Evolutionary conservation across 2,113 vertebrate species (phyloP).

Genomic region (Pionites leucogaster): DNA sequence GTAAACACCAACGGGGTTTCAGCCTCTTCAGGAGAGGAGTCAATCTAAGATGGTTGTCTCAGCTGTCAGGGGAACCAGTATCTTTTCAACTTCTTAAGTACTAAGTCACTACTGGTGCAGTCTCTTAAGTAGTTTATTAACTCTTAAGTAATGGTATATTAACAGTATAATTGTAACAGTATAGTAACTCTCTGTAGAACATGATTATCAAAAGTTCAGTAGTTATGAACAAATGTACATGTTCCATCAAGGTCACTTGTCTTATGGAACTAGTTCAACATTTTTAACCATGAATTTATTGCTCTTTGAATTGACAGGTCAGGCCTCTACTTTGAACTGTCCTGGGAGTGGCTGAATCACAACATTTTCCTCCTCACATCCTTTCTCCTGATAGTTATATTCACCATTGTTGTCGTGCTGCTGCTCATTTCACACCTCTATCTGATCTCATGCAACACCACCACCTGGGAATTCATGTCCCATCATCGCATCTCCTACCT

Average conservation of each 20-base stretch:
- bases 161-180: neutral
- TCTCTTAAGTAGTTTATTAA: neutral
- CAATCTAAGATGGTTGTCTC: neutral
- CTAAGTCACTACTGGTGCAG: neutral
- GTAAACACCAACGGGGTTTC: neutral
- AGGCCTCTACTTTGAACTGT: slow-evolving; percentile 77
- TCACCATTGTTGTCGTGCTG: slow-evolving; percentile 78
- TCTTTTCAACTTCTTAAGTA: neutral
- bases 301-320: slow-evolving; percentile 78
- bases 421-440: slow-evolving; percentile 90
- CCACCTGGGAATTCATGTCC: slow-evolving; percentile 98
- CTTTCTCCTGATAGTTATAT: slow-evolving; percentile 74
- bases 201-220: neutral
- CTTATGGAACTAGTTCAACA: neutral
- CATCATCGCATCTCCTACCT: slow-evolving; percentile 94
- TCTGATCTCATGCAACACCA: slow-evolving; percentile 90
- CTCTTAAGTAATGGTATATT: too few relatives aligned
- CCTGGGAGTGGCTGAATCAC: slow-evolving; percentile 84
- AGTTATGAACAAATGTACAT: neutral
- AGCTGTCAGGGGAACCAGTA: neutral
- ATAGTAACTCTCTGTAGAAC: neutral
- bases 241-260: neutral
- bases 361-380: slow-evolving; percentile 81
- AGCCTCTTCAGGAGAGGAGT: neutral
- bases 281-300: neutral